Percentiles rank a stretch among this genome's conserved stretches.
These are phyloP conservation scores for Mimachlamys varia DNA, from an alignment of 2,888 invertebrate genomes.

Conservation along the genomic window DNA sequence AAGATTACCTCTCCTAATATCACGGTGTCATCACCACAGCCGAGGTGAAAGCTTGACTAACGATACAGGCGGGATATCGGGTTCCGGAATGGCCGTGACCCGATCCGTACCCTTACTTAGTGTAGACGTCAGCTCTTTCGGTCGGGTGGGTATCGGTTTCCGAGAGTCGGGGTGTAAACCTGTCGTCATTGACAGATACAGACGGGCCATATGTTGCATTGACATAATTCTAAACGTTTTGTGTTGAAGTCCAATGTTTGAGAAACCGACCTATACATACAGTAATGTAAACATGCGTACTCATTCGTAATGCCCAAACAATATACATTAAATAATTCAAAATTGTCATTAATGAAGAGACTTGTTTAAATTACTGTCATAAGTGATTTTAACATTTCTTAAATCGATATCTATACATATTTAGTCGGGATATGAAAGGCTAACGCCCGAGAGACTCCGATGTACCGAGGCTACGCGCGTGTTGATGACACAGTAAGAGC, in stretches of 20 bases:
- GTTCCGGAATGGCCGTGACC: slow-evolving; percentile 22
- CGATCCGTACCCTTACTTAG: slow-evolving; percentile 2
- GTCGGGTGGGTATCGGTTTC: slow-evolving; percentile 20
- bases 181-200: background rate
- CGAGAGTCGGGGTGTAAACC: background rate
- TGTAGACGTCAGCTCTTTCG: background rate
- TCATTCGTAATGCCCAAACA: too few species aligned
- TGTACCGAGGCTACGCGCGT: too few species aligned
- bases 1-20: background rate
- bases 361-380: too few species aligned
- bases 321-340: too few species aligned
- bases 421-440: too few species aligned
- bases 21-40: background rate
- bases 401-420: too few species aligned
- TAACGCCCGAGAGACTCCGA: too few species aligned
- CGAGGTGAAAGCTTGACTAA: slow-evolving; percentile 9
- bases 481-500: too few species aligned
- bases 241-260: background rate
- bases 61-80: background rate
- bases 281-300: too few species aligned
- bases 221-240: background rate
- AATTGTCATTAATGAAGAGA: too few species aligned
- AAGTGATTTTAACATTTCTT: too few species aligned
- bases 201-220: background rate
- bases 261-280: too few species aligned